These are phyloP conservation scores for Nasua narica DNA, from an alignment of 2,797 vertebrate genomes.

Conservation along the genomic window DNA sequence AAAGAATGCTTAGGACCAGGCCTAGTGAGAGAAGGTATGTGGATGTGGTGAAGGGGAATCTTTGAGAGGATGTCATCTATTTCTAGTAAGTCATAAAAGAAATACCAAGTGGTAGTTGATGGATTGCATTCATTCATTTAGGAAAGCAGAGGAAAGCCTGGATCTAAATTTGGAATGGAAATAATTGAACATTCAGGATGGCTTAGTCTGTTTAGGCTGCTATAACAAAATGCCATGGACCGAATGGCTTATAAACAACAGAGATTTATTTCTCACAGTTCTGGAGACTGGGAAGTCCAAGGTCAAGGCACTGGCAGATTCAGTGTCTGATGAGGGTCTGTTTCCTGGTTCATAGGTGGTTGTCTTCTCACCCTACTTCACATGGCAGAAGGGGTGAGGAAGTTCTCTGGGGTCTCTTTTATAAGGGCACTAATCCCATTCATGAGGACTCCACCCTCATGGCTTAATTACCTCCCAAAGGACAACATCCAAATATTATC, in stretches of 20 bases:
- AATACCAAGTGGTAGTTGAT: background rate
- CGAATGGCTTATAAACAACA: background rate
- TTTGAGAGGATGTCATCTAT: background rate
- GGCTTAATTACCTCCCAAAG: background rate
- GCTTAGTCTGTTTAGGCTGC: background rate
- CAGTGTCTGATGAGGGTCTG: background rate
- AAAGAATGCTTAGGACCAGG: background rate
- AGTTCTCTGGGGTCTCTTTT: background rate
- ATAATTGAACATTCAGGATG: background rate
- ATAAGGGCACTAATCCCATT: background rate
- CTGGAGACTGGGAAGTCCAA: background rate
- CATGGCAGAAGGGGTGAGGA: too few relatives aligned
- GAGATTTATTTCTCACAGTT: background rate
- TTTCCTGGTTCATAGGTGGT: background rate
- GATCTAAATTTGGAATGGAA: conserved; percentile 10
- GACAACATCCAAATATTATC: background rate
- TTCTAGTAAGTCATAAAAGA: background rate
- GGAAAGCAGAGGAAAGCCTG: background rate
- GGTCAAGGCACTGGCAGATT: background rate
- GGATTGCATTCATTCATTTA: background rate
- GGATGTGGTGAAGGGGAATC: background rate
- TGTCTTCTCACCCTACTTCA: background rate
- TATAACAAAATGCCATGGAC: background rate
- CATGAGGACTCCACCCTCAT: background rate
- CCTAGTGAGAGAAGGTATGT: background rate